phyloP scores from a whole-genome alignment of 2,113 vertebrate genomes.

The Melanerpes formicivorus region DNA sequence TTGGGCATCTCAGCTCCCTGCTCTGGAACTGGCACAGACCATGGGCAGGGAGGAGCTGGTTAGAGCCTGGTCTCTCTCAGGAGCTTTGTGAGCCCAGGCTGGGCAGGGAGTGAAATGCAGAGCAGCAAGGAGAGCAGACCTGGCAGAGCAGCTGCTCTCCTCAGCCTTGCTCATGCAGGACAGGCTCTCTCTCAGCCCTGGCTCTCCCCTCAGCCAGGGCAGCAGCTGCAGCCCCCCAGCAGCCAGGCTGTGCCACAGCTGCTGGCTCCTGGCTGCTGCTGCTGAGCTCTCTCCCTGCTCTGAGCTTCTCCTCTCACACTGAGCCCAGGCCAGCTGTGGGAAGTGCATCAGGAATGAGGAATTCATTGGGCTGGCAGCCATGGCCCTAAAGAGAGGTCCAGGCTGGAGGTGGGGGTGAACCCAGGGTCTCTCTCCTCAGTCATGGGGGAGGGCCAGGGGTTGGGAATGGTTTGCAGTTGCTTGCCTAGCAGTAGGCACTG shows the following conservation, averaged over 20 bases:
- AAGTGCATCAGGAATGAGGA: background rate
- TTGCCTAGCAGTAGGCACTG: background rate
- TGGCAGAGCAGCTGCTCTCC: background rate
- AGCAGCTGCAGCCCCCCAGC: conserved; percentile 27
- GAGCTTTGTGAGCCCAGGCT: rapidly evolving
- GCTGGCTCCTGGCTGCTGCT: background rate
- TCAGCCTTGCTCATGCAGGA: rapidly evolving
- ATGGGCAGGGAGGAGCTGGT: background rate
- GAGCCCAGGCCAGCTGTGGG: background rate
- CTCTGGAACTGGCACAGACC: rapidly evolving
- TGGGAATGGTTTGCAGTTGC: background rate
- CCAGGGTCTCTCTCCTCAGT: background rate
- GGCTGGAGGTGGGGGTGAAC: background rate
- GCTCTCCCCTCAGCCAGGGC: background rate
- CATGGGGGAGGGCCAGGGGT: background rate
- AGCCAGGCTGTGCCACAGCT: background rate
- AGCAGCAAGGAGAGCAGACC: background rate
- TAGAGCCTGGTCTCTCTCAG: background rate
- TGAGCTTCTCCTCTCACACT: background rate
- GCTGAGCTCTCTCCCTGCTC: background rate
- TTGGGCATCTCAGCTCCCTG: background rate
- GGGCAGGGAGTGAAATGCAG: background rate
- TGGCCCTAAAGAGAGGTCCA: background rate
- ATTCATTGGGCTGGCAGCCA: background rate
- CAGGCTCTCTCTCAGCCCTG: background rate